phyloP scores from a whole-genome alignment of 1,140 invertebrate genomes.

The Cydia pomonella region DNA sequence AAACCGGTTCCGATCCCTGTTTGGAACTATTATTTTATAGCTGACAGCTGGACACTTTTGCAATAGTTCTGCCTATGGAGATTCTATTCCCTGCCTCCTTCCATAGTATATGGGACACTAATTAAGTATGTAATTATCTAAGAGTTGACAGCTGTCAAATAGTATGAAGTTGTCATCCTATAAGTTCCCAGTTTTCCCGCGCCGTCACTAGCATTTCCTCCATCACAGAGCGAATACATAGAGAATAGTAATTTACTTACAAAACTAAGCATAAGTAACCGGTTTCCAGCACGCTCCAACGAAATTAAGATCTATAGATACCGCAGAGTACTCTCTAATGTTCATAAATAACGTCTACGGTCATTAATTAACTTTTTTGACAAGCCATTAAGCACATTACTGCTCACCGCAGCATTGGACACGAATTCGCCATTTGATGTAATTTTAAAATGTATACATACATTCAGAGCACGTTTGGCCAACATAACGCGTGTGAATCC shows the following conservation, averaged over 20 bases:
- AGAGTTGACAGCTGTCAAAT: too few species aligned
- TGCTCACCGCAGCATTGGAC: neutral
- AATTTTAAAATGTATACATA: neutral
- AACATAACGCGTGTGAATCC: conserved; percentile 25
- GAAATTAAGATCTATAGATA: neutral
- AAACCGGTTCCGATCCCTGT: too few species aligned
- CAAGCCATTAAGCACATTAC: conserved; percentile 7
- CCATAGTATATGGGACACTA: too few species aligned
- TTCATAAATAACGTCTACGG: conserved; percentile 14
- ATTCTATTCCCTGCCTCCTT: too few species aligned
- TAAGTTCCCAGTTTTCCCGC: too few species aligned
- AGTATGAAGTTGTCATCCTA: too few species aligned
- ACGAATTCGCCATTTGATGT: conserved; percentile 15
- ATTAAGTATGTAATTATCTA: too few species aligned
- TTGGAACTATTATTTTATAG: too few species aligned
- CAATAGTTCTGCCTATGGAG: too few species aligned
- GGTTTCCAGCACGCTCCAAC: neutral
- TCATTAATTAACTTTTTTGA: conserved; percentile 27
- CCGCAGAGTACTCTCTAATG: neutral
- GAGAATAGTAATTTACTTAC: neutral
- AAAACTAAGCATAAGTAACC: neutral
- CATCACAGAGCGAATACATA: too few species aligned
- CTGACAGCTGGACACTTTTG: too few species aligned
- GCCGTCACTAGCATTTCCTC: too few species aligned
- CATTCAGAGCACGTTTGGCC: conserved; percentile 11